Conservation (phyloP, 2,113 vertebrate genomes). For the Oncorhynchus kisutch region DNA sequence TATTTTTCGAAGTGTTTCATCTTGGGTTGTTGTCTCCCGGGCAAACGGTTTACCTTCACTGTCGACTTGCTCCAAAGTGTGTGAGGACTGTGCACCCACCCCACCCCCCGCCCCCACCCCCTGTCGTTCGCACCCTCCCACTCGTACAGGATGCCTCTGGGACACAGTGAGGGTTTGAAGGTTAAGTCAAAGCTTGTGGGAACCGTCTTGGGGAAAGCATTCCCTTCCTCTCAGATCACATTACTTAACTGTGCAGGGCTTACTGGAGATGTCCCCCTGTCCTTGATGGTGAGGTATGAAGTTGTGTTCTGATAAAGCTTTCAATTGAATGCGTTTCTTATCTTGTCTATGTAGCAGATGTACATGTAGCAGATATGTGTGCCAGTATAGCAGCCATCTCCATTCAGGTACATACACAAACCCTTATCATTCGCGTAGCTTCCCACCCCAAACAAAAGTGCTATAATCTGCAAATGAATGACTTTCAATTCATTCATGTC, state of each 20-base stretch:
- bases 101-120: no score
- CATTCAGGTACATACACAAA: no score
- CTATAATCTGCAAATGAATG: no score
- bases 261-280: constrained; percentile 26
- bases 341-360: no score
- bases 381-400: no score
- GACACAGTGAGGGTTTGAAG: constrained; percentile 43
- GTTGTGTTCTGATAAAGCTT: no score
- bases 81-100: not conserved
- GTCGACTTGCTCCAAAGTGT: constrained; percentile 17
- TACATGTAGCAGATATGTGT: no score
- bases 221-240: constrained; percentile 53
- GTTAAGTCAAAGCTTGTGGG: constrained; percentile 71
- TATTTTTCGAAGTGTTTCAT: not conserved
- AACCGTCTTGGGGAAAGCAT: constrained; percentile 55
- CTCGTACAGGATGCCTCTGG: constrained; percentile 31
- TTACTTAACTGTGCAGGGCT: constrained; percentile 3
- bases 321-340: no score
- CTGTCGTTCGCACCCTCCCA: not conserved
- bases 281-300: not conserved
- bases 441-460: no score
- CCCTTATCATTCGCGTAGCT: no score
- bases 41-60: not conserved
- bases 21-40: not conserved
- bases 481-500: no score